phyloP scores from a whole-genome alignment of 2,113 vertebrate species.

The Thunnus thynnus region DNA sequence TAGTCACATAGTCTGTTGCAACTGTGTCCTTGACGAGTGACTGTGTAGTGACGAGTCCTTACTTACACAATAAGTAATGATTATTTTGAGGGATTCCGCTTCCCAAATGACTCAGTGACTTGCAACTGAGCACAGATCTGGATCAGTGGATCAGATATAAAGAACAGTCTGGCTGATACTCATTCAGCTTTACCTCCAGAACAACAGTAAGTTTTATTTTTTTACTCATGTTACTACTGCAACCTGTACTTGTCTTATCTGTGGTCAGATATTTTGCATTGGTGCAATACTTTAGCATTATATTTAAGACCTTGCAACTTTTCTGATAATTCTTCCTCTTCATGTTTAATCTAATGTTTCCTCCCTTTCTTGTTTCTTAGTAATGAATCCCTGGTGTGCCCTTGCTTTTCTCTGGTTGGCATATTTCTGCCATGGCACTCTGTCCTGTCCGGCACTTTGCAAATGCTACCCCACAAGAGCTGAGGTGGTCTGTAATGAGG shows the following conservation, averaged over 20 bases:
- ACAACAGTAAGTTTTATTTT: conserved; percentile 59
- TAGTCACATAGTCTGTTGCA: conserved; percentile 48
- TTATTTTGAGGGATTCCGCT: conserved; percentile 43
- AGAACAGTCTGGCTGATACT: not conserved
- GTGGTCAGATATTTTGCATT: not conserved
- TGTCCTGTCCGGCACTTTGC: conserved; percentile 80
- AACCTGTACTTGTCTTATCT: conserved; percentile 11
- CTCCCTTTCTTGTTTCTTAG: conserved; percentile 25
- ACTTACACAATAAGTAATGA: conserved; percentile 75
- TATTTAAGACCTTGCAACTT: not conserved
- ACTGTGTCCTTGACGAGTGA: conserved; percentile 64
- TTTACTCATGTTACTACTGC: not conserved
- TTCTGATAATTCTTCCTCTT: not conserved
- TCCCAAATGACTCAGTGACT: conserved; percentile 33
- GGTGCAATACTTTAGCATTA: not conserved
- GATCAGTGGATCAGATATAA: conserved; percentile 19
- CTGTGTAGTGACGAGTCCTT: conserved; percentile 33
- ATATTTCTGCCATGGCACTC: conserved; percentile 56
- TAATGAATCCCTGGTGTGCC: conserved; percentile 64
- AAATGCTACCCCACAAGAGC: conserved; percentile 72
- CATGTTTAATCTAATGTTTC: not conserved
- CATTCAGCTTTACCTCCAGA: not conserved
- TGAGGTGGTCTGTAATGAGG: conserved; percentile 83
- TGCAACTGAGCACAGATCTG: conserved; percentile 7
- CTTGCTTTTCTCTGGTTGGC: conserved; percentile 59